Conservation (phyloP, 1,140 invertebrate genomes). For the Nilaparvata lugens region DNA sequence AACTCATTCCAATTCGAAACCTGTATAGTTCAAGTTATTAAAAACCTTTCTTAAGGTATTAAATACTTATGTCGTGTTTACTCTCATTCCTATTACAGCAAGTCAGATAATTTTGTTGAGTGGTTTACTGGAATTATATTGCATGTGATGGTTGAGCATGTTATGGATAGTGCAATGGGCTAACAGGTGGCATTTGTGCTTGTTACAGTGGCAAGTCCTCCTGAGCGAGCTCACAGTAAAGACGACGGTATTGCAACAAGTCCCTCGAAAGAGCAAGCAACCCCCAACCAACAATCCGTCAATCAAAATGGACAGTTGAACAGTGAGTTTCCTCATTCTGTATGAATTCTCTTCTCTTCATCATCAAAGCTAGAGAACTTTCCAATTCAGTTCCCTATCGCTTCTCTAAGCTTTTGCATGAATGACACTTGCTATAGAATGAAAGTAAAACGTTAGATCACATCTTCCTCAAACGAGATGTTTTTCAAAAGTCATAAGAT, state of each 20-base stretch:
- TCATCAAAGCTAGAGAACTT: not conserved
- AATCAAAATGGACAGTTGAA: conserved; percentile 47
- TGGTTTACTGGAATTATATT: not conserved
- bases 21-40: too few species aligned
- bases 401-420: not conserved
- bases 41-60: too few species aligned
- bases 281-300: conserved; percentile 28
- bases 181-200: too few species aligned
- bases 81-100: too few species aligned
- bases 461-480: too few species aligned
- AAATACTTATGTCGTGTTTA: too few species aligned
- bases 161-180: too few species aligned
- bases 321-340: conserved; percentile 39
- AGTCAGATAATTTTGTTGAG: too few species aligned
- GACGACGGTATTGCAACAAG: conserved; percentile 23
- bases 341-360: not conserved
- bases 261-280: conserved; percentile 23
- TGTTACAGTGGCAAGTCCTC: conserved; percentile 50
- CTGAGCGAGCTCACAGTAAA: conserved; percentile 38
- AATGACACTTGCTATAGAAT: not conserved
- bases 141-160: too few species aligned
- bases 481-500: too few species aligned
- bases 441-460: too few species aligned
- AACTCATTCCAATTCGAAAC: too few species aligned
- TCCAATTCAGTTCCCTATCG: not conserved